Evolutionary conservation across 2,797 vertebrate genomes (phyloP).

Genomic region (Enteromius radiatus): DNA sequence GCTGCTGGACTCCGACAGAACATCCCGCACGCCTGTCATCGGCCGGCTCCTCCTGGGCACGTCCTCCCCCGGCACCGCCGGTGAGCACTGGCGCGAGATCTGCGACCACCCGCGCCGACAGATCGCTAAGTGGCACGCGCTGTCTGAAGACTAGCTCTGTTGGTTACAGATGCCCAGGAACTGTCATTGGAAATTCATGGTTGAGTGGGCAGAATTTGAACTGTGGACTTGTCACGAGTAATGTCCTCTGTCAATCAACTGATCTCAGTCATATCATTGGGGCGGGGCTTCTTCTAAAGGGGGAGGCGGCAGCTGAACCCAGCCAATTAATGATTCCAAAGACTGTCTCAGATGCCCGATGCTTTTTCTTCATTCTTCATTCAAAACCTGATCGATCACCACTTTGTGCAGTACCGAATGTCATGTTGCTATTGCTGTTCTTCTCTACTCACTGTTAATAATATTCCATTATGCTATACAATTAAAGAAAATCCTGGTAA

Average conservation of each 20-base stretch:
- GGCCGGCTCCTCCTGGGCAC: constrained; percentile 88
- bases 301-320: constrained; percentile 55
- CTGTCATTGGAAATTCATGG: constrained; percentile 59
- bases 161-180: constrained; percentile 60
- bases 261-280: constrained; percentile 61
- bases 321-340: constrained; percentile 75
- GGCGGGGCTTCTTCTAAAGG: constrained; percentile 42
- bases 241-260: constrained; percentile 71
- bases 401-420: constrained; percentile 73
- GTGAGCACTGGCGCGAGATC: constrained; percentile 98
- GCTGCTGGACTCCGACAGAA: constrained; percentile 92
- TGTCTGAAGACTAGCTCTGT: constrained; percentile 86
- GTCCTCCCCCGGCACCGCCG: constrained; percentile 85
- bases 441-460: constrained; percentile 70
- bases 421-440: constrained; percentile 73
- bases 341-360: constrained; percentile 69
- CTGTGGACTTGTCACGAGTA: constrained; percentile 62
- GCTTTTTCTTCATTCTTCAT: constrained; percentile 68
- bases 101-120: constrained; percentile 96
- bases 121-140: constrained; percentile 95
- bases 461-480: constrained; percentile 65
- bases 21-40: constrained; percentile 81
- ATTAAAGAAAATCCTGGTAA: constrained; percentile 61
- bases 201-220: constrained; percentile 46
- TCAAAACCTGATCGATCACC: constrained; percentile 66